Base-by-base conservation (phyloP, 2,888 invertebrate species). In the Anagyrus pseudococci region DNA sequence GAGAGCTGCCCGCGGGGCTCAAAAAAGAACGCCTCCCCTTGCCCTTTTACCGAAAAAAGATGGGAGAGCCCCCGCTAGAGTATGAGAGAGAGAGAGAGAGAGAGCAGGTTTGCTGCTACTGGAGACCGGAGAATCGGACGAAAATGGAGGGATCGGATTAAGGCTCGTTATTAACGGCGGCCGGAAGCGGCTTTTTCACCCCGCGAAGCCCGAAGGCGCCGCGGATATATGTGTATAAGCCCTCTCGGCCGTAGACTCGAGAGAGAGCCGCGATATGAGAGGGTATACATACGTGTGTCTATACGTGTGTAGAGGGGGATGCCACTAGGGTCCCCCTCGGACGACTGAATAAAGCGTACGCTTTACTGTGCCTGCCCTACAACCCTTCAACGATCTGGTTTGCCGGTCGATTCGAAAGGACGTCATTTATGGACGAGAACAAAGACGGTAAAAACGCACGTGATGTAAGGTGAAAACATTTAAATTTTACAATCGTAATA, bases 321-420 rank as follows among this genome's bases (percentile, higher is more conserved):
- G n/a, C n/a, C n/a, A n/a, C n/a, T n/a, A n/a, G n/a, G n/a, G n/a
- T n/a, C n/a, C n/a, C n/a, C 63, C 64, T 29, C 76, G 67, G 68
- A 71, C 73, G 75, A 75, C 75, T 75, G 73, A 80, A 79, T 80
- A 79, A 79, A 80, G 75, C 75, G 75, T 74, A 72, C 72, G 76
- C 77, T 80, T 80, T 80, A 80, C 77, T 78, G 74, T 73, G 72
- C 77, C n/a, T n/a, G n/a, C n/a, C n/a, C n/a, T n/a, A n/a, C n/a
- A n/a, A n/a, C n/a, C n/a, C n/a, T n/a, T n/a, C n/a, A n/a, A n/a
- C n/a, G n/a, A n/a, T n/a, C n/a, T n/a, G n/a, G n/a, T n/a, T n/a
- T n/a, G n/a, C n/a, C n/a, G n/a, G n/a, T n/a, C n/a, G n/a, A n/a
- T n/a, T n/a, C n/a, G n/a, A n/a, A n/a, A n/a, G n/a, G n/a, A n/a